Base-by-base conservation (phyloP, 2,797 vertebrate species). In the Chrosomus eos region DNA sequence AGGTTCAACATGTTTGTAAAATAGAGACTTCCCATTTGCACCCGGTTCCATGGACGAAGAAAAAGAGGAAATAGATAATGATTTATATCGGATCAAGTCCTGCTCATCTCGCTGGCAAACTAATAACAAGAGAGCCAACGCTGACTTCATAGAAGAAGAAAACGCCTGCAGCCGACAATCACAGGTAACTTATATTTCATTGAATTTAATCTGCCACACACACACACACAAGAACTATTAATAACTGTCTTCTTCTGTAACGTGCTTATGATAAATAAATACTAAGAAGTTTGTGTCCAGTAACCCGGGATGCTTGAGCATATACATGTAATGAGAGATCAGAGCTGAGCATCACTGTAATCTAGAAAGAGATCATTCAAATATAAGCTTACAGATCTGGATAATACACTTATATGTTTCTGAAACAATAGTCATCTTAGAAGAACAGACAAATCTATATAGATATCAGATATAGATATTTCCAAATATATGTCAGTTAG, bases 21-120 rank as follows among this genome's bases (percentile, higher is more conserved):
- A 51, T 73, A 18, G 45, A 87, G 78, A 88, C 88, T 87, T 88
- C 88, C 83, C 70, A 55, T 87, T 88, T 89, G 84, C 89, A 75
- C 86, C 66, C 86, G 64, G 55, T 88, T 73, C 74, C 55, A 87
- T 23, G 43, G 73, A 51, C 8, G 16, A 58, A 31, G 55, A 80
- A 84, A 88, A 89, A 89, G 87, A 88, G 87, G 88, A 89, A 89
- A 89, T 16, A 33, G 38, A 86, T 81, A 36, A 80, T 83, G 75
- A 78, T 88, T 84, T 85, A 85, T 80, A 83, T 81, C 23, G 21
- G 28, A 80, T 45, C 4, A 31, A 60, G 72, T 62, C 58, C 9
- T 48, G 6, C 18, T 79, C 40, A 64, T 70, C 67, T 81, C 16
- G 18, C 36, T 28, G 43, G 28, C n/a, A 45, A 79, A 72, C 70